Evolutionary conservation across 2,888 invertebrate genomes (phyloP).

Genomic region (Nomada flava): DNA sequence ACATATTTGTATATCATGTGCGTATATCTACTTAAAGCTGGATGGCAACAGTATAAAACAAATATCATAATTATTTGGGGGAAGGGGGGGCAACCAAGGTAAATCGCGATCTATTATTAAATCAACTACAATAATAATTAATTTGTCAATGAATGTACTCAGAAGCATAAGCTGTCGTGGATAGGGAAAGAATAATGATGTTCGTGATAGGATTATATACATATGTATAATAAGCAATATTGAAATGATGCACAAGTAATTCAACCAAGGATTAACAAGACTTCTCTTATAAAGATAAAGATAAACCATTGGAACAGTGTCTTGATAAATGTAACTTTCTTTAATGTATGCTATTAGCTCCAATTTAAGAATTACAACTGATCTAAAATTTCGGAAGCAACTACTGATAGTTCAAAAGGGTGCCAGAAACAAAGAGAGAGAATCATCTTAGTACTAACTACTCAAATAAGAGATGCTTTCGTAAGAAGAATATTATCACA

Average conservation of each 20-base stretch:
- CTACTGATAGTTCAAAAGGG: conserved; percentile 29
- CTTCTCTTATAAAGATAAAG: conserved; percentile 30
- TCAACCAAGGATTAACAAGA: conserved; percentile 55
- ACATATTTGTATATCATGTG: neutral
- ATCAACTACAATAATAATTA: conserved; percentile 5
- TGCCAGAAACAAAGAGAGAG: conserved; percentile 1
- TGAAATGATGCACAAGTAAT: conserved; percentile 11
- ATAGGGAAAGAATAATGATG: conserved; percentile 5
- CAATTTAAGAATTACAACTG: conserved; percentile 6
- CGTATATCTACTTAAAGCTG: neutral
- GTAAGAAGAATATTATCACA: conserved; percentile 30
- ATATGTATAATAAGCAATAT: neutral
- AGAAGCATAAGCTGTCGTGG: conserved; percentile 31
- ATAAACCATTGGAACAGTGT: neutral
- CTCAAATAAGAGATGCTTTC: conserved; percentile 15
- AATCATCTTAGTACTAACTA: conserved; percentile 6
- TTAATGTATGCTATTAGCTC: conserved; percentile 6
- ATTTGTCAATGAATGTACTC: conserved; percentile 14
- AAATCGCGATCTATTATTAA: neutral
- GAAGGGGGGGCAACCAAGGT: neutral
- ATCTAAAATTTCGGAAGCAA: conserved; percentile 29
- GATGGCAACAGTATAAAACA: neutral
- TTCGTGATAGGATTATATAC: conserved; percentile 11
- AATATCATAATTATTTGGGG: neutral
- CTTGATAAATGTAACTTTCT: conserved; percentile 25